A percentile compares a stretch with the other conserved stretches of the same genome.
These are phyloP conservation scores for Sebastiscus tertius DNA, from an alignment of 2,797 vertebrate genomes.

Conservation along the genomic window DNA sequence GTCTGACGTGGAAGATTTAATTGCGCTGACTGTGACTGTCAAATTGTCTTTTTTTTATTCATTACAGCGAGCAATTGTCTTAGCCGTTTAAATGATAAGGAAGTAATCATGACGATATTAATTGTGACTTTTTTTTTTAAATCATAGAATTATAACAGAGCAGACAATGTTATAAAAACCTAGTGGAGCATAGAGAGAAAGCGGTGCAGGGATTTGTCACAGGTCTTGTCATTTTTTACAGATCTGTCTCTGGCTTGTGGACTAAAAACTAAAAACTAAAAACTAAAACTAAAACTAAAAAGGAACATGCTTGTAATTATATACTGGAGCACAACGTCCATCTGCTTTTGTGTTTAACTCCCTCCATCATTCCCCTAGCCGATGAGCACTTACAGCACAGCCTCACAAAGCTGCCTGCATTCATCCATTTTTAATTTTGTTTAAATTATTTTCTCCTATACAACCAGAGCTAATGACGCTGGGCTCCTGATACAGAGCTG, in stretches of 20 bases:
- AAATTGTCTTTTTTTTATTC: conserved; percentile 1
- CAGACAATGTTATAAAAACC: neutral
- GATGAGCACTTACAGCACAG: neutral
- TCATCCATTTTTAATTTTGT: neutral
- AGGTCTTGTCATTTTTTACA: neutral
- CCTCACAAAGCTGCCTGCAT: neutral
- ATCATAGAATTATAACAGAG: neutral
- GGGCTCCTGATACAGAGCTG: neutral
- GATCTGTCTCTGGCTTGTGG: neutral
- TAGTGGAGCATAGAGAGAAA: neutral
- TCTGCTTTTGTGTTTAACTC: neutral
- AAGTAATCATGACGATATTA: neutral
- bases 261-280: neutral
- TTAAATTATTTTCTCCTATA: no score
- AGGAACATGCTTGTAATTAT: neutral
- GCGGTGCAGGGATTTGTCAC: neutral
- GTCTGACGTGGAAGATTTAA: conserved; percentile 14
- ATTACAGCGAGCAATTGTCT: conserved; percentile 3
- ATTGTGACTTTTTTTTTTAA: neutral
- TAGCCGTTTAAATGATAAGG: neutral
- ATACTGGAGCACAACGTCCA: neutral
- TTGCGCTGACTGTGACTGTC: neutral
- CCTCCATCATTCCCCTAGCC: neutral
- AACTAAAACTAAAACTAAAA: neutral
- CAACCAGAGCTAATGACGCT: neutral